Evolutionary conservation across 2,113 vertebrate species (phyloP).

Genomic region (Pelecanoides urinatrix): DNA sequence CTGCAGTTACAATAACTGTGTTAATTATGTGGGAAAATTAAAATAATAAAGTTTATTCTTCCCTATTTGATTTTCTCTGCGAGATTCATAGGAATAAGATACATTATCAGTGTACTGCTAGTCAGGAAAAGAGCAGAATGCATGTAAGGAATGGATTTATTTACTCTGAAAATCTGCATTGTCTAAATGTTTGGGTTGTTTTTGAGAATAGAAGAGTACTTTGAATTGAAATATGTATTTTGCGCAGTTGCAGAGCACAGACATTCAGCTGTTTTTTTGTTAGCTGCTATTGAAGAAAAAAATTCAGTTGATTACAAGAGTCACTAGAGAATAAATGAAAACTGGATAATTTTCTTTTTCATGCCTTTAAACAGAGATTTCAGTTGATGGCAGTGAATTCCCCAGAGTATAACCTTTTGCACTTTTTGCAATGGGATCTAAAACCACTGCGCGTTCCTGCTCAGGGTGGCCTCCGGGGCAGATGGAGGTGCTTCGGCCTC

Average conservation of each 20-base stretch:
- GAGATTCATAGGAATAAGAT: background rate
- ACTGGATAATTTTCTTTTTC: background rate
- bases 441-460: background rate
- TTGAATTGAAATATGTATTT: background rate
- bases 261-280: background rate
- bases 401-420: background rate
- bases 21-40: background rate
- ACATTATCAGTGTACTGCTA: background rate
- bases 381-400: background rate
- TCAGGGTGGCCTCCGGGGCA: background rate
- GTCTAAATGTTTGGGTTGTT: background rate
- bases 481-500: background rate
- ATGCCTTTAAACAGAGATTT: background rate
- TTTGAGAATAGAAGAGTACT: background rate
- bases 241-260: background rate
- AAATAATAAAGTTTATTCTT: background rate
- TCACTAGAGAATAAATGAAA: background rate
- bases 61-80: background rate
- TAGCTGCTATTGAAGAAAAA: background rate
- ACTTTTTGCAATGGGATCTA: accelerated
- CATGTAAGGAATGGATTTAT: background rate
- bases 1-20: background rate
- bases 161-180: background rate
- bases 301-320: background rate
- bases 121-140: background rate